These are phyloP conservation scores for Cavia aperea DNA, from an alignment of 2,113 vertebrate genomes.

Conservation along the genomic window DNA sequence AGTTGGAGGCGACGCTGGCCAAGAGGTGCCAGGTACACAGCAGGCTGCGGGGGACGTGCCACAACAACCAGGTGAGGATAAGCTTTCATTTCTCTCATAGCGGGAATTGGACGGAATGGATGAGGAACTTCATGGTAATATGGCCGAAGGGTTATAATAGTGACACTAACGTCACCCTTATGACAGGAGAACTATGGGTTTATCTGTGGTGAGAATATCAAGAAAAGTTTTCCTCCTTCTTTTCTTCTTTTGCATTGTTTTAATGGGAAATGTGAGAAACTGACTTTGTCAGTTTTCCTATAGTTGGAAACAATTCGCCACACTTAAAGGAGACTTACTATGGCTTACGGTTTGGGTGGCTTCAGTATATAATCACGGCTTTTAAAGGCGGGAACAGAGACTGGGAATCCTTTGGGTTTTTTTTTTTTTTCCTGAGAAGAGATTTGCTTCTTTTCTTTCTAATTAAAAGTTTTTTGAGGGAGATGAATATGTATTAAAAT, in stretches of 20 bases:
- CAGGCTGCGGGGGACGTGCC: neutral
- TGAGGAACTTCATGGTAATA: neutral
- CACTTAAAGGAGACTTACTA: neutral
- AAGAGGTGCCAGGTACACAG: neutral
- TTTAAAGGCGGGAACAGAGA: neutral
- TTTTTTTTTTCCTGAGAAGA: neutral
- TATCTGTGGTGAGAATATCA: neutral
- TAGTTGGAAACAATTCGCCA: neutral
- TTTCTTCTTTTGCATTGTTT: neutral
- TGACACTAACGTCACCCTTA: neutral
- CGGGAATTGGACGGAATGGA: neutral
- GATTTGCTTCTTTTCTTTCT: neutral
- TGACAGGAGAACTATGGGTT: neutral
- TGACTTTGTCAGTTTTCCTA: neutral
- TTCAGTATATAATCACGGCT: neutral
- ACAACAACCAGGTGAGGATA: neutral
- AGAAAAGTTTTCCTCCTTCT: neutral
- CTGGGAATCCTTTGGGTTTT: neutral
- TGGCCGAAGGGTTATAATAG: neutral
- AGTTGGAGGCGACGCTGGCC: neutral
- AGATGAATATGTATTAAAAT: neutral
- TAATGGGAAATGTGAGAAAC: neutral
- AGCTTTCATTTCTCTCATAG: neutral
- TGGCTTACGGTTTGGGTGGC: neutral
- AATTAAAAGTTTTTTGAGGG: neutral